phyloP scores from a whole-genome alignment of 2,888 invertebrate species.

The Trissolcus brochymenae region DNA sequence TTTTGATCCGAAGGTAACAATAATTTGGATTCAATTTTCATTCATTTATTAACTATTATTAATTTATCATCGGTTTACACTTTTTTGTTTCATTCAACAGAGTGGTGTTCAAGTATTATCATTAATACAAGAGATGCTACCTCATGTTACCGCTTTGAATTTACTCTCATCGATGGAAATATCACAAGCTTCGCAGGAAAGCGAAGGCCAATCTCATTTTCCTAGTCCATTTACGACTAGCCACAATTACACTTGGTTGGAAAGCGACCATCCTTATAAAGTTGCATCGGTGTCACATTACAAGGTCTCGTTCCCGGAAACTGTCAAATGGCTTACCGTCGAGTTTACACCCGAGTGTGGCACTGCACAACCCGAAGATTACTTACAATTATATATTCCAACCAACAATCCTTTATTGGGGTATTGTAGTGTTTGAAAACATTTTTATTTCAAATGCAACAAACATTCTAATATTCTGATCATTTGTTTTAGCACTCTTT shows the following conservation, averaged over 20 bases:
- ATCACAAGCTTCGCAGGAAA: constrained; percentile 75
- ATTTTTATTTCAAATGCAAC: not conserved
- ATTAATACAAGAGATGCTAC: constrained; percentile 91
- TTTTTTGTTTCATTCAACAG: constrained; percentile 76
- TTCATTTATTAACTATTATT: not conserved
- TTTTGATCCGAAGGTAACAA: constrained; percentile 87
- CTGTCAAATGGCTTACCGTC: constrained; percentile 93
- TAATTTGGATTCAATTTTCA: constrained; percentile 32
- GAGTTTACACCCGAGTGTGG: constrained; percentile 96
- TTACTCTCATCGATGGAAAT: constrained; percentile 78
- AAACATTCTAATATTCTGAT: constrained; percentile 4
- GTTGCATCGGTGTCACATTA: constrained; percentile 90
- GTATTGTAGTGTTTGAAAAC: constrained; percentile 58
- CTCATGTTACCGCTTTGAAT: constrained; percentile 92
- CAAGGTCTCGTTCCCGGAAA: constrained; percentile 91
- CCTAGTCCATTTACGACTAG: constrained; percentile 79
- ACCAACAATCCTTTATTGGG: constrained; percentile 66
- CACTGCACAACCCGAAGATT: constrained; percentile 95
- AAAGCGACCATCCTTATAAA: constrained; percentile 98
- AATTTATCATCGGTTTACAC: not conserved
- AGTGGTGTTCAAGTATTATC: constrained; percentile 91
- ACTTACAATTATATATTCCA: constrained; percentile 84
- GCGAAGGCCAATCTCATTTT: constrained; percentile 68
- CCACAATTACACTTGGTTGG: constrained; percentile 92
- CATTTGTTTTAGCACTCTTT: not conserved